Evolutionary conservation across 1,140 invertebrate genomes (phyloP).

Genomic region (Argopecten irradians): DNA sequence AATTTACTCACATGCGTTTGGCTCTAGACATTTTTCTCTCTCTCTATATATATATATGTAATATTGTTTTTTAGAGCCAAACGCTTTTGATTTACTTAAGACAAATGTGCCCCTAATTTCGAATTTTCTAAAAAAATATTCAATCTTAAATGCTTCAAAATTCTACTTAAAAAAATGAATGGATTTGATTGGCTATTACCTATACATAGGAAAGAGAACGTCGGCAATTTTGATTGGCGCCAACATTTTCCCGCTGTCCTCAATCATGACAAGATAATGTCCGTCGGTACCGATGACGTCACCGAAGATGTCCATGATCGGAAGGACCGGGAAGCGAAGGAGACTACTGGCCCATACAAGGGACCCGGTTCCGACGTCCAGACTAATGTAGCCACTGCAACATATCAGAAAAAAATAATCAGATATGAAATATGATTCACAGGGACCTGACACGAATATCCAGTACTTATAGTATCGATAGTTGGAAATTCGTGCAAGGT

Average conservation of each 20-base stretch:
- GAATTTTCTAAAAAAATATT: no score
- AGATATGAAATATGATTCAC: background rate
- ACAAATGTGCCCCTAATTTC: no score
- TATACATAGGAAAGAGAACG: background rate
- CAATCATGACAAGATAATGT: slow-evolving; percentile 52
- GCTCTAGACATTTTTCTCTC: no score
- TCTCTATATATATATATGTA: no score
- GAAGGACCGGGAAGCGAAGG: slow-evolving; percentile 59
- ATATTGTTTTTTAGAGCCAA: no score
- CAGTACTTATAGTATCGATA: background rate
- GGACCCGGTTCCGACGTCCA: slow-evolving; percentile 53
- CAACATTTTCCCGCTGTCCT: slow-evolving; percentile 44
- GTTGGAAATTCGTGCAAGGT: no score
- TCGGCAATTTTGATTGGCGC: background rate
- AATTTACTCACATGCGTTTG: no score
- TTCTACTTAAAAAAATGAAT: no score
- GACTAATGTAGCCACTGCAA: slow-evolving; percentile 60
- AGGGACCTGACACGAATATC: no score
- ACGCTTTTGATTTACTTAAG: no score
- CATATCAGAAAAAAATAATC: background rate
- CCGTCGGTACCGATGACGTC: slow-evolving; percentile 65
- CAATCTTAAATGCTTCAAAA: no score
- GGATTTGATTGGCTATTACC: no score
- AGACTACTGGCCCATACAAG: slow-evolving; percentile 56
- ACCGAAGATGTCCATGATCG: slow-evolving; percentile 62